A percentile compares a stretch with the other conserved stretches of the same genome.
Conservation (phyloP, 2,113 vertebrate genomes). For the Pelobates fuscus region DNA sequence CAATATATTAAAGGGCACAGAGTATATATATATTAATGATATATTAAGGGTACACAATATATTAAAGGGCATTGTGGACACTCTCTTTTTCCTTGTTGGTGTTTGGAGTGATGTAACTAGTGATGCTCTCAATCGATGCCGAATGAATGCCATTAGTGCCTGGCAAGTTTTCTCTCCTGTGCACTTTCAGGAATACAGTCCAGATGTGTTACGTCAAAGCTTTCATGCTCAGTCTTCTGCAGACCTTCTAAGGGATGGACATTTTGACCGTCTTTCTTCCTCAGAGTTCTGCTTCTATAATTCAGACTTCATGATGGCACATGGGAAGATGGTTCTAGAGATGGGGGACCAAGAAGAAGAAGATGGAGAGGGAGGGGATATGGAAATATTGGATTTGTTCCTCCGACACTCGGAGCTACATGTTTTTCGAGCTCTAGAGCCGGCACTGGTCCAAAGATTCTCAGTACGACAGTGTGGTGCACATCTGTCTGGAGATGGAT, state of each 20-base stretch:
- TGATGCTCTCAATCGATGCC: slow-evolving; percentile 91
- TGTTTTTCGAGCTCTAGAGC: slow-evolving; percentile 91
- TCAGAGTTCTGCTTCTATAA: slow-evolving; percentile 97
- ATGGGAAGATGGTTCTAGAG: slow-evolving; percentile 84
- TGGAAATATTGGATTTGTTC: slow-evolving; percentile 94
- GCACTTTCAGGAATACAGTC: slow-evolving; percentile 89
- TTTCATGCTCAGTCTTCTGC: too few species aligned
- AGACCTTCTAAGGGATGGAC: slow-evolving; percentile 77
- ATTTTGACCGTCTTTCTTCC: slow-evolving; percentile 87
- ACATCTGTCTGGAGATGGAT: slow-evolving; percentile 88
- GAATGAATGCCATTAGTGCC: slow-evolving; percentile 94
- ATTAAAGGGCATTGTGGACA: too few species aligned
- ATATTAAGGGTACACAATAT: too few species aligned
- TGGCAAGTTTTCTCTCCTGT: slow-evolving; percentile 97
- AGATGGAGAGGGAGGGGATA: slow-evolving; percentile 81
- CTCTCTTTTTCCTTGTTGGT: slow-evolving; percentile 85
- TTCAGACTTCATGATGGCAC: slow-evolving; percentile 89
- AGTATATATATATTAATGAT: too few species aligned
- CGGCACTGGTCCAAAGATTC: slow-evolving; percentile 89
- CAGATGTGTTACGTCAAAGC: slow-evolving; percentile 73
- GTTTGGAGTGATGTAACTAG: slow-evolving; percentile 88
- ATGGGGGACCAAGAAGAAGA: slow-evolving; percentile 85
- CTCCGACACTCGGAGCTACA: slow-evolving; percentile 91
- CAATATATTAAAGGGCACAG: too few species aligned
- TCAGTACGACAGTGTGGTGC: slow-evolving; percentile 83